Evolutionary conservation across 2,113 vertebrate species (phyloP), one percentile per base, ranked within the genome.

Genomic region (Pimephales promelas): DNA sequence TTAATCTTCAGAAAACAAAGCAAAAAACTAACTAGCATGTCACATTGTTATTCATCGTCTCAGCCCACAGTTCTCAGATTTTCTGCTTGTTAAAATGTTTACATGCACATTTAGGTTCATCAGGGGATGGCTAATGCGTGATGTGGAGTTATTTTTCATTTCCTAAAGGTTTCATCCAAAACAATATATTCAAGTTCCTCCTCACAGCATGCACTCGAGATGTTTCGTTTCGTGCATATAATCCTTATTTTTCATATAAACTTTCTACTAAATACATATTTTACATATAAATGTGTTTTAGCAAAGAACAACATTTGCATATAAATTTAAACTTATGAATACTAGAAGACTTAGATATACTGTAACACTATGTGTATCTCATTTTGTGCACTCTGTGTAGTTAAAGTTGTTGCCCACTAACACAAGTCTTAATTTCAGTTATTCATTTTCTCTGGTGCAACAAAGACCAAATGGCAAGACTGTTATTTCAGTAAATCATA

Each of bases 271-370:
- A 20, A 31, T 31, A 6, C 43, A 31, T 74, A 10, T 28, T 74
- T 74, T 75, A 75, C 47, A 49, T 75, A 75, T 75, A 34, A 31
- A 52, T 54, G 72, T 52, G 43, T 75, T 75, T 75, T 45, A 45
- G 26, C 26, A 31, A 31, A 45, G 36, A 45, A 75, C 72, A 74
- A 28, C 24, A 75, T 52, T 75, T 75, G 43, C 47, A 75, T 75
- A 31, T 75, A 75, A 75, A 75, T 75, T 54, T 18, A 74, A 49
- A 22, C 16, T 3, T 75, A 75, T 54, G 47, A 75, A 75, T 71
- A 45, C 43, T 20, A 4, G 18, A 54, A 75, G 26, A 10, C 14
- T 54, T 8, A 4, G 18, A 68, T 40, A 13, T 71, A 40, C 40
- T 40, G 40, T 40, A 45, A 71, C 68, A 24, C n/a, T 24, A 22